Evolutionary conservation across 2,888 invertebrate genomes (phyloP), one percentile per base, ranked within the genome.

Genomic region (Teleiodes luculella): DNA sequence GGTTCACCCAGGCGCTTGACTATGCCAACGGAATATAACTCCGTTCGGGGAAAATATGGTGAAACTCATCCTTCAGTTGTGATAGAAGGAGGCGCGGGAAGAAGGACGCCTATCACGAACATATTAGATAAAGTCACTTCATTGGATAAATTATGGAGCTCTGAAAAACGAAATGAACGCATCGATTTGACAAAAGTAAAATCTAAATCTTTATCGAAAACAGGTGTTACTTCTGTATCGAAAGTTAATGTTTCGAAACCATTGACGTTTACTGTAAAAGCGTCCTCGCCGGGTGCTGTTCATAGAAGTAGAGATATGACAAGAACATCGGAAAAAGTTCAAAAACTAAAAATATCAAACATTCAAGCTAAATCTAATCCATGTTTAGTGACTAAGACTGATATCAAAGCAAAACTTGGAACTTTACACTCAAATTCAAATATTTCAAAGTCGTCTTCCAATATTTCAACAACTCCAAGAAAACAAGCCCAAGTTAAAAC

Each of bases 101-200:
- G 89, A 65, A 80, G 78, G 68, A 90, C 90, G 7, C 90, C 90
- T 6, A 90, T 90, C 56, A 74, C 90, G 7, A 90, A 83, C 63
- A 89, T 90, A 63, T 70, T 90, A 54, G 90, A 90, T 55, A 87
- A 86, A 76, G 83, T 88, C 0, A 89, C 89, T 20, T 76, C 92
- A 2, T 83, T 92, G 65, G 92, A 93, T 68, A 91, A 92, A 63
- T 65, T 90, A 30, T 90, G 90, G 89, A 82, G 86, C 66, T 76
- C 87, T 49, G 88, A 89, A 66, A 88, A 86, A 65, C 74, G 89
- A 60, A 88, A 87, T 66, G 88, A 87, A 72, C 79, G 79, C 11
- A 83, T 87, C 51, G 85, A 87, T 63, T 55, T 80, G 39, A 58
- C 74, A 39, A 89, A 88, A 77, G 62, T 74, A 43, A 73, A 64